Evolutionary conservation across 2,113 vertebrate species (phyloP).

Genomic region (Pontoporia blainvillei): DNA sequence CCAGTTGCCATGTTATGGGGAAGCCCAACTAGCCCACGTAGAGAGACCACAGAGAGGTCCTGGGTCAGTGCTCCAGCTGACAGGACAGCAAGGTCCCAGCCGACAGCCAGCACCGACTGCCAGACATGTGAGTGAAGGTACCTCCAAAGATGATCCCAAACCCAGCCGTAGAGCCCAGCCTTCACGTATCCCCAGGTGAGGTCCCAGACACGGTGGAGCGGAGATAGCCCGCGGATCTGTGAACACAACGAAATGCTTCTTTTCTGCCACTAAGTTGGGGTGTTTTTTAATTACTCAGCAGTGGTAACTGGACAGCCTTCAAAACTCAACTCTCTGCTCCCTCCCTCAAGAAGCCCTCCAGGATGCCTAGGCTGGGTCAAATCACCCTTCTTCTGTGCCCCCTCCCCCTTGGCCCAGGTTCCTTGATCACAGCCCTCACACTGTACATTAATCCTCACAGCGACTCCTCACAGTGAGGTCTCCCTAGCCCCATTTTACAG

Average conservation of each 20-base stretch:
- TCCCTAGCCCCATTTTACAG: background rate
- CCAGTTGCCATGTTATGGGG: background rate
- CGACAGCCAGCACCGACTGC: background rate
- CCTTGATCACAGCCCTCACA: background rate
- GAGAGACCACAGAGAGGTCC: background rate
- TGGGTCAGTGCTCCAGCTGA: background rate
- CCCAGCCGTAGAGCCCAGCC: too few species aligned
- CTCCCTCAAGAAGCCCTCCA: background rate
- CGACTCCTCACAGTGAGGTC: fast-evolving
- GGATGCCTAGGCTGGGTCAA: background rate
- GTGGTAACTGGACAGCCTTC: background rate
- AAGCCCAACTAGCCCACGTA: background rate
- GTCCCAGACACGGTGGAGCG: background rate
- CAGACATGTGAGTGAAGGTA: background rate
- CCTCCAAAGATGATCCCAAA: too few species aligned
- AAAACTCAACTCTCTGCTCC: background rate
- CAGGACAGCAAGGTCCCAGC: background rate
- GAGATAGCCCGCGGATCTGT: fast-evolving
- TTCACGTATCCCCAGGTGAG: too few species aligned
- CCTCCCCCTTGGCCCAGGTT: background rate
- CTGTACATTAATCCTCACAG: background rate
- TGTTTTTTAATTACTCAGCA: background rate
- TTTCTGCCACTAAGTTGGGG: background rate
- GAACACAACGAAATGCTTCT: background rate
- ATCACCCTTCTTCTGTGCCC: too few species aligned